phyloP scores from a whole-genome alignment of 2,113 vertebrate genomes.

The Pterocles orientalis region DNA sequence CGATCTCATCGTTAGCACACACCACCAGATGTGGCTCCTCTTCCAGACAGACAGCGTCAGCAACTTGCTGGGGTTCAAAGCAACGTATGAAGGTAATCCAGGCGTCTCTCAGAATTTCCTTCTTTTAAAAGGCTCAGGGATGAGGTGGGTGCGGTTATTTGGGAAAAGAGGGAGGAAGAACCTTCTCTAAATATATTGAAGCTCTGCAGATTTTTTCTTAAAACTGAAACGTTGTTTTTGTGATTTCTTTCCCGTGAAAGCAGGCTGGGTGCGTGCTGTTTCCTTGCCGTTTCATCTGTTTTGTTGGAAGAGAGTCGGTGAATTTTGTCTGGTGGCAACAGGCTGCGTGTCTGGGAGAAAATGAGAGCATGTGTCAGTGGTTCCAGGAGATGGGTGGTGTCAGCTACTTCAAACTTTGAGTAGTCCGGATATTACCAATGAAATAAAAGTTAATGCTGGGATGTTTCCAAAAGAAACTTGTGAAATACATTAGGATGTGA shows the following conservation, averaged over 20 bases:
- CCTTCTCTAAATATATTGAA: background rate
- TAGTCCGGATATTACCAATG: background rate
- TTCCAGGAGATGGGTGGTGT: background rate
- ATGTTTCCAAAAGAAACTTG: background rate
- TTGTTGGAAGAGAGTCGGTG: background rate
- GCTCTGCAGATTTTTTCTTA: background rate
- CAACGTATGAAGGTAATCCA: constrained; percentile 89
- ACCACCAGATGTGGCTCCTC: constrained; percentile 99
- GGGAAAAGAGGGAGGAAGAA: background rate
- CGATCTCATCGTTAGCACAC: constrained; percentile 96
- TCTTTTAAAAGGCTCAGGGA: accelerated
- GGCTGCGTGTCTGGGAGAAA: background rate
- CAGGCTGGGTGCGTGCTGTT: background rate
- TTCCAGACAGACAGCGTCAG: constrained; percentile 97
- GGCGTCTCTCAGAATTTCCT: background rate
- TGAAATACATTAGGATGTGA: background rate
- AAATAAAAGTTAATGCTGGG: background rate
- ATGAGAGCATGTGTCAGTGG: background rate
- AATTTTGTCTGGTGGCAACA: background rate
- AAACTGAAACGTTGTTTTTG: background rate
- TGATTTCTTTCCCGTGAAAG: background rate
- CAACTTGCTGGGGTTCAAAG: constrained; percentile 95
- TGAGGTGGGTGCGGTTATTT: background rate
- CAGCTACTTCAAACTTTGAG: background rate
- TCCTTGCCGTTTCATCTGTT: background rate